These are phyloP conservation scores for Emmelina monodactyla DNA, from an alignment of 2,888 invertebrate species.

Conservation along the genomic window DNA sequence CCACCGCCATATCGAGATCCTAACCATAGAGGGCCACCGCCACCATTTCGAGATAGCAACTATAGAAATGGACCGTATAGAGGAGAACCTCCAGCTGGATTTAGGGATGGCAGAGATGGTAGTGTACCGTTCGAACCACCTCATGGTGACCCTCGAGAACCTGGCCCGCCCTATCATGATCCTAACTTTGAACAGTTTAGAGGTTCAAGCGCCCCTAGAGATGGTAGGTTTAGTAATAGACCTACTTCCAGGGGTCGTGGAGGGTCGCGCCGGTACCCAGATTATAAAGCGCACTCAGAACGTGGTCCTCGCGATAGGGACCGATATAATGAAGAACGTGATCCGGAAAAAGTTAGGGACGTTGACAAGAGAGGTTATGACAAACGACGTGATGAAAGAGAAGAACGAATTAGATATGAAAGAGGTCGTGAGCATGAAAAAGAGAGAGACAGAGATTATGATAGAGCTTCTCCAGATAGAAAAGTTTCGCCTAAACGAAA, in stretches of 20 bases:
- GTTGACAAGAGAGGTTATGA: conserved; percentile 26
- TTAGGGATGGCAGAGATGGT: conserved; percentile 39
- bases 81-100: conserved; percentile 43
- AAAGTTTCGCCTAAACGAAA: conserved; percentile 49
- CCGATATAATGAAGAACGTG: conserved; percentile 45
- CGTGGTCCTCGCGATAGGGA: conserved; percentile 47
- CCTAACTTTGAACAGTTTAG: conserved; percentile 44
- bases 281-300: conserved; percentile 49
- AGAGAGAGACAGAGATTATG: conserved; percentile 46
- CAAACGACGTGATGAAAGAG: conserved; percentile 30
- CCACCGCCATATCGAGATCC: conserved; percentile 32
- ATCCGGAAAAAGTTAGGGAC: conserved; percentile 14
- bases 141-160: conserved; percentile 43
- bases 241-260: conserved; percentile 34
- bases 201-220: conserved; percentile 40
- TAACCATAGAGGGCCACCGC: conserved; percentile 41
- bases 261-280: conserved; percentile 40
- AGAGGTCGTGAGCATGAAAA: conserved; percentile 44
- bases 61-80: conserved; percentile 44
- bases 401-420: conserved; percentile 33
- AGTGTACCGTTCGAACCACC: conserved; percentile 42
- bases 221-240: conserved; percentile 36
- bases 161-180: conserved; percentile 36
- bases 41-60: conserved; percentile 35
- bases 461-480: conserved; percentile 46